Conservation (phyloP, 2,888 invertebrate genomes). For the Epinotia bilunana region DNA sequence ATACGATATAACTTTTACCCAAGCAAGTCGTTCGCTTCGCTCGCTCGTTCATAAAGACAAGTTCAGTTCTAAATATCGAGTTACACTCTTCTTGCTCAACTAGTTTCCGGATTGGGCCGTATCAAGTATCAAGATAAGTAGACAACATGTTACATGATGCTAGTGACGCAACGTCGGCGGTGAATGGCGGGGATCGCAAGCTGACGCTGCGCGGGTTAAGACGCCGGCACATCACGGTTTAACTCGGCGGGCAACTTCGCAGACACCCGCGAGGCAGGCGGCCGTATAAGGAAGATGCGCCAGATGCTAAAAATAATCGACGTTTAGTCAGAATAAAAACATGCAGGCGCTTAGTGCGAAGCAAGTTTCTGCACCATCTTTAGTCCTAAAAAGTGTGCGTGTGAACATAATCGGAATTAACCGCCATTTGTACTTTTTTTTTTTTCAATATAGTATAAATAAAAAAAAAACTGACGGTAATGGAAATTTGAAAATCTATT, state of each 20-base stretch:
- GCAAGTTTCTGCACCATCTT: not conserved
- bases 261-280: not conserved
- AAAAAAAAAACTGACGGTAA: no score
- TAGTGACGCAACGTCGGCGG: not conserved
- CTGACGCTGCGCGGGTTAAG: conserved; percentile 2
- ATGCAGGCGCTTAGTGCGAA: no score
- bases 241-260: not conserved
- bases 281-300: not conserved
- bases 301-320: not conserved
- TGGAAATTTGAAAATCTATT: no score
- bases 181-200: not conserved
- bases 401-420: no score
- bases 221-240: not conserved
- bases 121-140: not conserved
- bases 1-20: no score
- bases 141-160: not conserved
- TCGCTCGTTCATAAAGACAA: no score
- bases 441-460: no score
- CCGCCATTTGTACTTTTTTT: no score
- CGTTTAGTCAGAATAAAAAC: not conserved
- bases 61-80: not conserved
- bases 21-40: no score
- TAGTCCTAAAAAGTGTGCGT: no score
- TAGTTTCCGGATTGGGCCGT: not conserved
- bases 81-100: not conserved